These are phyloP conservation scores for Abscondita cerata DNA, from an alignment of 2,888 invertebrate genomes.

Conservation along the genomic window DNA sequence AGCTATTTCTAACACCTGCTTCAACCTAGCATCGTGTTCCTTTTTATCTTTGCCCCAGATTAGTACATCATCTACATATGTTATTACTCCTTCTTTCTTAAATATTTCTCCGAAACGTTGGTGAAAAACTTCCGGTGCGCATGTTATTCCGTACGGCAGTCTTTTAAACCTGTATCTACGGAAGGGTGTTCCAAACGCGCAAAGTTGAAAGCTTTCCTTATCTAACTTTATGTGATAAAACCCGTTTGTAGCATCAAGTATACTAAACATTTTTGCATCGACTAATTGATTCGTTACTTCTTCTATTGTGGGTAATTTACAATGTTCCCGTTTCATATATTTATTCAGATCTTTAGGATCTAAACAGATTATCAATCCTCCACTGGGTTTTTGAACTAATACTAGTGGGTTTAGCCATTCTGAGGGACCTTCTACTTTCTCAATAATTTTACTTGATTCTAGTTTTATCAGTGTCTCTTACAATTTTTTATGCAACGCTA, in stretches of 20 bases:
- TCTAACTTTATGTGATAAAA: slow-evolving; percentile 6
- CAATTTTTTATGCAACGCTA: not conserved
- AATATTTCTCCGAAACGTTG: not conserved
- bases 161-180: not conserved
- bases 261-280: slow-evolving; percentile 9
- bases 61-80: not conserved
- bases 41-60: not conserved
- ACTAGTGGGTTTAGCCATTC: too few relatives aligned
- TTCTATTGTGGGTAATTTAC: too few relatives aligned
- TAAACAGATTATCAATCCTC: slow-evolving; percentile 6
- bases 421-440: too few relatives aligned
- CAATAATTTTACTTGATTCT: slow-evolving; percentile 31
- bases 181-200: slow-evolving; percentile 7
- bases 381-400: too few relatives aligned
- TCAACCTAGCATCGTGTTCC: not conserved
- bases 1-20: not conserved
- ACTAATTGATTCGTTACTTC: not conserved
- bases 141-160: slow-evolving; percentile 4
- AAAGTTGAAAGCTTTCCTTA: slow-evolving; percentile 1
- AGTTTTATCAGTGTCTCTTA: not conserved
- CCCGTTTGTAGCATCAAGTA: slow-evolving; percentile 3
- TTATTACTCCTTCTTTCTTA: not conserved
- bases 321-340: slow-evolving; percentile 6
- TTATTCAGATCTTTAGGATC: slow-evolving; percentile 16
- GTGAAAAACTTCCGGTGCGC: slow-evolving; percentile 10